Percentiles rank a stretch among this genome's conserved stretches.
Conservation (phyloP, 2,113 vertebrate species). For the Calypte anna region DNA sequence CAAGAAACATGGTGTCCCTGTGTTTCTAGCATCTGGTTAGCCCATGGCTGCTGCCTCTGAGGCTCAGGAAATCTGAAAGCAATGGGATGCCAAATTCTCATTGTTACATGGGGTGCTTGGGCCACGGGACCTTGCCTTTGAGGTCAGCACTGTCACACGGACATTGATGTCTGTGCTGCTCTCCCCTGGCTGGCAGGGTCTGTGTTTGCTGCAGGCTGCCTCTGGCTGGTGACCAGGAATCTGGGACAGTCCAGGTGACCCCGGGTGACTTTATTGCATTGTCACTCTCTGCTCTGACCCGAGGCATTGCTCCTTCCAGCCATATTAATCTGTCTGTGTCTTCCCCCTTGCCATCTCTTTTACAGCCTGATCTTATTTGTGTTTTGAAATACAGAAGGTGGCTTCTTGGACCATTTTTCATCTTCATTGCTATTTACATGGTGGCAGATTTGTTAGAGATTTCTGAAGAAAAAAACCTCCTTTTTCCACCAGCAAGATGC, state of each 20-base stretch:
- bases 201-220: neutral
- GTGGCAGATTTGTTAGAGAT: neutral
- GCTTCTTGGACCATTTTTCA: neutral
- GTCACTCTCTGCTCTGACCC: neutral
- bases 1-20: neutral
- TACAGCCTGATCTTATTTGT: neutral
- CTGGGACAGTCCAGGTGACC: neutral
- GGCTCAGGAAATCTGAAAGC: neutral
- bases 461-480: neutral
- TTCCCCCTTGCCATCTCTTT: fast-evolving
- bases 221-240: fast-evolving
- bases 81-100: neutral
- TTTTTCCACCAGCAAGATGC: neutral
- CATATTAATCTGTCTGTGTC: too few species aligned
- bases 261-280: neutral
- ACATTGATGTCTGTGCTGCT: neutral
- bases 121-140: neutral
- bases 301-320: neutral
- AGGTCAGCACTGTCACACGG: neutral
- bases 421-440: neutral
- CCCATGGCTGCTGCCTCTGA: neutral
- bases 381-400: neutral
- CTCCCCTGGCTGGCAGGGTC: neutral
- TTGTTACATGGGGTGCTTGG: neutral
- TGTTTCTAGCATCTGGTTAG: fast-evolving